Evolutionary conservation across 2,113 vertebrate genomes (phyloP).

Genomic region (Brienomyrus brachyistius): DNA sequence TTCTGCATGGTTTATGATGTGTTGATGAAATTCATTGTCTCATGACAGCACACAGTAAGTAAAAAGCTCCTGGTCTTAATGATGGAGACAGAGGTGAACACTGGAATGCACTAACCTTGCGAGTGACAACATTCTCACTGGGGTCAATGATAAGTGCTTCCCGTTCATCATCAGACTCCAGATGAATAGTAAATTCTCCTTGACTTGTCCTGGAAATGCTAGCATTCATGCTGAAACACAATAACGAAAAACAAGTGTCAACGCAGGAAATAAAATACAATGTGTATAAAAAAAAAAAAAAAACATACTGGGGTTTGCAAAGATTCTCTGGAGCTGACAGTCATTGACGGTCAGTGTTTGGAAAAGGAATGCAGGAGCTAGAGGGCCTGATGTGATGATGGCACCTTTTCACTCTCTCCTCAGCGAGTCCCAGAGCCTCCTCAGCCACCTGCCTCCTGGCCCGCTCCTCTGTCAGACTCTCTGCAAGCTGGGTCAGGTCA

Average conservation of each 20-base stretch:
- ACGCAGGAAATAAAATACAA: not conserved
- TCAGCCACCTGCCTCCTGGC: slow-evolving; percentile 66
- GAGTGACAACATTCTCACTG: slow-evolving; percentile 63
- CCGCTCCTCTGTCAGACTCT: slow-evolving; percentile 66
- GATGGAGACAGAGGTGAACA: not conserved
- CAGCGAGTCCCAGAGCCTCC: slow-evolving; percentile 65
- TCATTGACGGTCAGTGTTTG: not conserved
- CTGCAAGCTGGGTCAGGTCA: slow-evolving; percentile 52
- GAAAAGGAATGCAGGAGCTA: not conserved
- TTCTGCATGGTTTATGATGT: not conserved
- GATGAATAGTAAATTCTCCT: slow-evolving; percentile 65
- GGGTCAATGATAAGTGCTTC: slow-evolving; percentile 74
- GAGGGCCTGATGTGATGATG: not conserved
- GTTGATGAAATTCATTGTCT: not conserved
- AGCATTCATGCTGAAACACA: slow-evolving; percentile 46
- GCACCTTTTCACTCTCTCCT: slow-evolving; percentile 62
- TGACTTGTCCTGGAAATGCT: slow-evolving; percentile 48
- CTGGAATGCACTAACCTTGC: slow-evolving; percentile 56
- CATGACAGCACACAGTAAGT: not conserved
- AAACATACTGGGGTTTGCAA: not conserved
- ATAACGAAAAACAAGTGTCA: not conserved
- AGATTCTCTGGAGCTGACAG: not conserved
- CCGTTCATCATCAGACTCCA: slow-evolving; percentile 76
- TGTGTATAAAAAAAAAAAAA: not conserved
- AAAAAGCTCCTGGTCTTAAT: not conserved